Base-by-base conservation (phyloP, 2,888 invertebrate species). In the Heliconius ethilla region DNA sequence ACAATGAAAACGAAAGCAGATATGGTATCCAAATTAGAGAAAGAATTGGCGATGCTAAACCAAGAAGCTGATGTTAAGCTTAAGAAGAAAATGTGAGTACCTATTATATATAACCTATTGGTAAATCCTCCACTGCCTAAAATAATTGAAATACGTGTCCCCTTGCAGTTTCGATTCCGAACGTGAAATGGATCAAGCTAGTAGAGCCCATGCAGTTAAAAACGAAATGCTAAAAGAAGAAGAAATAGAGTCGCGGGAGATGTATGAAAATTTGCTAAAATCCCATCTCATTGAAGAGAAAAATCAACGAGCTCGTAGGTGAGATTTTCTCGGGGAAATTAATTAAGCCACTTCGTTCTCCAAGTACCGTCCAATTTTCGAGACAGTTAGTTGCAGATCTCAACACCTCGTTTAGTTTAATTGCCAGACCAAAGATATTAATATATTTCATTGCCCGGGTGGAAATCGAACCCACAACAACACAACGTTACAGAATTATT, bases 281-380 rank as follows among this genome's bases (percentile, higher is more conserved):
- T 83, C 87, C 4, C 92, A 96, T 86, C 83, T 96, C 2, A 83
- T 87, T 1, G 90, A 93, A 1, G 96, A 96, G 84, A 95, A 95
- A 82, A 89, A 88, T 59, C 89, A 95, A 75, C 90, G 96, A 79
- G 90, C 90, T 0, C 93, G 95, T 82, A 89, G 94, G 94, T 93
- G 65, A n/a, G 70, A 27, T 80, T 10, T n/a, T n/a, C 9, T 33
- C 7, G 33, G 0, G 51, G 7, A 51, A 3, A 51, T 18, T 51
- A 51, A 1, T 51, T 18, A 51, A 18, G 51, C 15, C 51, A 51
- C 51, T 51, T 18, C 6, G 18, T 15, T 51, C 15, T 51, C 6
- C 51, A 5, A 45, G 18, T 51, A 22, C 51, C 2, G 3, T 18
- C 22, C 22, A 51, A 22, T 51, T 22, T 22, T 22, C 9, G 7